Evolutionary conservation across 2,797 vertebrate genomes (phyloP), one percentile per base, ranked within the genome.

Genomic region (Cirrhinus molitorella): DNA sequence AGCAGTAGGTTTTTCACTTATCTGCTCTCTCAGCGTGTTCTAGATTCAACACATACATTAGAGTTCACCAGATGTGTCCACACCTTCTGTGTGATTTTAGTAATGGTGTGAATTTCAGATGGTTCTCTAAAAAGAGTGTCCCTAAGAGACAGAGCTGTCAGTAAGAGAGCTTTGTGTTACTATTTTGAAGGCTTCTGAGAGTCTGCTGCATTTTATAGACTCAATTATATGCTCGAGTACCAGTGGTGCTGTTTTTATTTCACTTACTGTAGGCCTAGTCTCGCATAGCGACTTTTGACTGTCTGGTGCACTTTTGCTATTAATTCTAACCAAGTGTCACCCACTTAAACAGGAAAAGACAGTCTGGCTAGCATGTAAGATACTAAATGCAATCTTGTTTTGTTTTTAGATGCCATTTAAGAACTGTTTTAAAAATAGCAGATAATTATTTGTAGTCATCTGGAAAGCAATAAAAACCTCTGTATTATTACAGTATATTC

Each of bases 41-140:
- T 65, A 28, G 68, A 63, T 81, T 81, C 21, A 73, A 34, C 45
- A 40, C n/a, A 43, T 80, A 43, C 49, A 57, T 63, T 55, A 75
- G 53, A 45, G 37, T 34, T 73, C 55, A 74, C 43, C 21, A 43
- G 28, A 28, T 61, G 19, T 71, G 67, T 81, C 45, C 16, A 31
- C 31, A 19, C 10, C 21, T 65, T 82, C 59, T 66, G 16, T 65
- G 47, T 57, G 25, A 65, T 78, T 11, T 45, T 16, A 63, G 43
- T 65, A 43, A 49, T 75, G 21, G 28, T 65, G 80, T 37, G 28
- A 19, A 17, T 70, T 80, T 16, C 43, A 47, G 14, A 43, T 55
- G 16, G 37, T 55, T 80, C 37, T 57, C 34, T 70, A 16, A 80
- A n/a, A 57, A 63, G 25, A 65, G 57, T 47, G 59, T 78, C 43